A percentile compares a stretch with the other conserved stretches of the same genome.
These are phyloP conservation scores for Atta cephalotes DNA, from an alignment of 1,140 invertebrate genomes.

Conservation along the genomic window DNA sequence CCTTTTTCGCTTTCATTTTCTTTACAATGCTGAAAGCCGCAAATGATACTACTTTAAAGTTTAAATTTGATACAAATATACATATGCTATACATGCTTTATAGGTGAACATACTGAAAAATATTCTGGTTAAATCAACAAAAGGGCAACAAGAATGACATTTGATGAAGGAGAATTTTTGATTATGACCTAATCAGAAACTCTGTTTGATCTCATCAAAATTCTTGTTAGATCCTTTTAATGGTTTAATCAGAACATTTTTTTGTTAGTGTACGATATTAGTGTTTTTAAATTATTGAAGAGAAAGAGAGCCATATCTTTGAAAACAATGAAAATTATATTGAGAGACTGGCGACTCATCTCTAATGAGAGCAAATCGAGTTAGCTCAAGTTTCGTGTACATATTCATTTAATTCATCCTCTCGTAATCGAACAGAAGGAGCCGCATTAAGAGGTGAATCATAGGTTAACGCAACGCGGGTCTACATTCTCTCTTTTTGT, in stretches of 20 bases:
- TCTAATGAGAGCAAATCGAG: conserved; percentile 80
- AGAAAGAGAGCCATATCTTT: neutral
- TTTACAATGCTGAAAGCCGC: neutral
- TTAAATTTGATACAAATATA: conserved; percentile 10
- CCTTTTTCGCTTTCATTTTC: conserved; percentile 33
- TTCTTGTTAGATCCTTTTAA: too few relatives aligned
- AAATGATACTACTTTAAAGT: neutral
- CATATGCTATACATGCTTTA: neutral
- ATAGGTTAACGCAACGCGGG: conserved; percentile 79
- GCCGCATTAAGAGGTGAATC: conserved; percentile 84
- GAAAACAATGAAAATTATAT: neutral
- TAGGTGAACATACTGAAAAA: too few relatives aligned
- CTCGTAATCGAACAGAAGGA: conserved; percentile 82
- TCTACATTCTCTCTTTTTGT: conserved; percentile 49
- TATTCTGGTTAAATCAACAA: too few relatives aligned
- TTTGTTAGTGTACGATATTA: neutral
- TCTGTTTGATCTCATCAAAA: too few relatives aligned
- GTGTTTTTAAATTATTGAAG: neutral
- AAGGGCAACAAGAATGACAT: too few relatives aligned
- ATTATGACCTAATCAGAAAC: too few relatives aligned
- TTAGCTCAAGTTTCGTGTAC: conserved; percentile 84
- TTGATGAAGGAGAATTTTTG: too few relatives aligned
- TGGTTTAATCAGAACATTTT: too few relatives aligned
- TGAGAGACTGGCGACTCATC: neutral
- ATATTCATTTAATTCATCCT: conserved; percentile 82